Percentiles rank a stretch among this genome's conserved stretches.
These are phyloP conservation scores for Terrapene triunguis DNA, from an alignment of 2,113 vertebrate genomes.

Conservation along the genomic window DNA sequence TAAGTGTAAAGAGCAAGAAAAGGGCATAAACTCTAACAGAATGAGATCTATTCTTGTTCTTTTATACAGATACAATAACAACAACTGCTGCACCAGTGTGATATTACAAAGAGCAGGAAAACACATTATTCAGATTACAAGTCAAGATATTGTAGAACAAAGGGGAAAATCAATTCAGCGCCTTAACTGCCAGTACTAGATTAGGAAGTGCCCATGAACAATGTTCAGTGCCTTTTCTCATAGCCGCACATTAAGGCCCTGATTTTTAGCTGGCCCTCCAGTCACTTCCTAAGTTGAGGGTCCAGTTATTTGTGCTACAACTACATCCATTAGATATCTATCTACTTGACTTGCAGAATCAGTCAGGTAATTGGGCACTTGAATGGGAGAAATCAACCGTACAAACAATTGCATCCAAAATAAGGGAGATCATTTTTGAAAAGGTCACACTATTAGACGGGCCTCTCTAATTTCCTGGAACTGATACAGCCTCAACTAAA, in stretches of 20 bases:
- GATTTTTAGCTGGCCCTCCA: background rate
- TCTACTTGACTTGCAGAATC: background rate
- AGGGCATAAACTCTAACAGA: background rate
- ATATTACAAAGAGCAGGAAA: conserved; percentile 22
- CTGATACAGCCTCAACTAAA: background rate
- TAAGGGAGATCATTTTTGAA: background rate
- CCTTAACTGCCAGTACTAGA: background rate
- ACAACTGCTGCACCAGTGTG: background rate
- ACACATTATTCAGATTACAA: background rate
- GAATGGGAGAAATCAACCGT: background rate
- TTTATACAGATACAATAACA: background rate
- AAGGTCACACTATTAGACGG: background rate
- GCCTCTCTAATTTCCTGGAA: too few species aligned
- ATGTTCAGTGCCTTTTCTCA: fast-evolving
- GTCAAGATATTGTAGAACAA: background rate
- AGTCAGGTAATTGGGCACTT: background rate
- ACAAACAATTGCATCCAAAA: background rate
- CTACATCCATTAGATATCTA: background rate
- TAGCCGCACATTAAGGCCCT: fast-evolving
- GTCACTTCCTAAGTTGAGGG: background rate
- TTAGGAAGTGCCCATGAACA: background rate
- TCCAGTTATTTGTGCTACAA: background rate
- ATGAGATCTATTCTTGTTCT: background rate
- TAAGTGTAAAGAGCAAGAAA: background rate
- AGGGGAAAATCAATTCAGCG: conserved; percentile 28